Percentiles rank a stretch among this genome's conserved stretches.
Conservation (phyloP, 2,113 vertebrate genomes). For the Arvicanthis niloticus region DNA sequence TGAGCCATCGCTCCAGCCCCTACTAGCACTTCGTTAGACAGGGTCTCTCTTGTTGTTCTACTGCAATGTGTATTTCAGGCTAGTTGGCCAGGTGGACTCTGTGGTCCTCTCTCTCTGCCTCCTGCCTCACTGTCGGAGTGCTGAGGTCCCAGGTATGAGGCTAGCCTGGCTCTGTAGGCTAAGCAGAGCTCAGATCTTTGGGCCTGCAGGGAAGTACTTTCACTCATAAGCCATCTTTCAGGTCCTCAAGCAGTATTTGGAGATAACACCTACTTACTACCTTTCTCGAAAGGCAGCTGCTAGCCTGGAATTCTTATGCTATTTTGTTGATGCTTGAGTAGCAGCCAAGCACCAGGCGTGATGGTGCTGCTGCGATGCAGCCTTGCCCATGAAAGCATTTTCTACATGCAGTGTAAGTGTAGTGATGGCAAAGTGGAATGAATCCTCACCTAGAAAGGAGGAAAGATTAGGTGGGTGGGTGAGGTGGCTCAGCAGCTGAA, state of each 20-base stretch:
- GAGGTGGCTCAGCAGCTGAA: not conserved
- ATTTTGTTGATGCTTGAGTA: not conserved
- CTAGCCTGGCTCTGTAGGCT: not conserved
- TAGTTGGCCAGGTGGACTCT: not conserved
- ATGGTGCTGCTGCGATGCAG: not conserved
- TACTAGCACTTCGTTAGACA: not conserved
- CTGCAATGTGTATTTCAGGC: not conserved
- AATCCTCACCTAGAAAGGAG: not conserved
- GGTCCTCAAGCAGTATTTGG: not conserved
- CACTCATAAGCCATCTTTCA: too few species aligned
- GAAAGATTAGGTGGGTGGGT: too few species aligned
- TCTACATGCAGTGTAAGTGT: not conserved
- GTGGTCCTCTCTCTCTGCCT: too few species aligned
- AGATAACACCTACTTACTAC: conserved; percentile 6
- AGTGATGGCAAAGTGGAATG: not conserved
- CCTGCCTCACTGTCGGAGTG: not conserved
- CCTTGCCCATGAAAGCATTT: not conserved
- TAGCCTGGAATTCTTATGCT: not conserved
- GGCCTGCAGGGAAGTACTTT: not conserved
- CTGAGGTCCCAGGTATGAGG: not conserved
- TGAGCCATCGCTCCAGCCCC: not conserved
- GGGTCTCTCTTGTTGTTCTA: not conserved
- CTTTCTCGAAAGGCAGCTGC: not conserved
- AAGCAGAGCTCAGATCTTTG: too few species aligned
- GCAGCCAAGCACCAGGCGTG: not conserved